Evolutionary conservation across 2,113 vertebrate species (phyloP).

Genomic region (Riparia riparia): DNA sequence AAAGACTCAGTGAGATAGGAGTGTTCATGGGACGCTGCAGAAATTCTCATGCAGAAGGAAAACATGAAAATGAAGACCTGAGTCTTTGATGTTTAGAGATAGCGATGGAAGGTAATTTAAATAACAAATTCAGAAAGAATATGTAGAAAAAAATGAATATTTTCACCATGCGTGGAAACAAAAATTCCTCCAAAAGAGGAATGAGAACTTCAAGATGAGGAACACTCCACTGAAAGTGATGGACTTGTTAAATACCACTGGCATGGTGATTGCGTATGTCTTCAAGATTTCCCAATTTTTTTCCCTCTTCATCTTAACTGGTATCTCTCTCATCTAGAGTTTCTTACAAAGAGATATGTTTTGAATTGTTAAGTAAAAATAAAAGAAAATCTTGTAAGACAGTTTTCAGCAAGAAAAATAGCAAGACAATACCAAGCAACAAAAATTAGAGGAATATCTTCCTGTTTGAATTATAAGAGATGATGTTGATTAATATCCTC

Average conservation of each 20-base stretch:
- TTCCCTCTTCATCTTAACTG: background rate
- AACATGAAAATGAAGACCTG: background rate
- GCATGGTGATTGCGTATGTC: fast-evolving
- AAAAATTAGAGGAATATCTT: background rate
- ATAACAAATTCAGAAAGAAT: background rate
- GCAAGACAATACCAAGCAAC: background rate
- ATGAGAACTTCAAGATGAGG: background rate
- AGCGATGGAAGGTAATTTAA: background rate
- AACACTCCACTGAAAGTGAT: background rate
- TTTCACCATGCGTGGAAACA: background rate
- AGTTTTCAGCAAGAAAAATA: background rate
- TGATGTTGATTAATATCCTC: background rate
- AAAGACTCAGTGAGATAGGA: background rate
- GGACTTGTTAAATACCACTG: background rate
- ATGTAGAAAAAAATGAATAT: background rate
- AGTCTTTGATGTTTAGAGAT: background rate
- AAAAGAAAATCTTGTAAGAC: background rate
- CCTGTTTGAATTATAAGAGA: background rate
- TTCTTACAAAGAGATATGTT: background rate
- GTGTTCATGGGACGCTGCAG: background rate
- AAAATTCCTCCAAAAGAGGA: background rate
- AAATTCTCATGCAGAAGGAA: background rate
- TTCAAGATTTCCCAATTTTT: background rate
- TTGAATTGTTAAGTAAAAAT: background rate
- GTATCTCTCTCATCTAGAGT: background rate